Base-by-base conservation (phyloP, 2,888 invertebrate species). In the Cephus rjabovi region DNA sequence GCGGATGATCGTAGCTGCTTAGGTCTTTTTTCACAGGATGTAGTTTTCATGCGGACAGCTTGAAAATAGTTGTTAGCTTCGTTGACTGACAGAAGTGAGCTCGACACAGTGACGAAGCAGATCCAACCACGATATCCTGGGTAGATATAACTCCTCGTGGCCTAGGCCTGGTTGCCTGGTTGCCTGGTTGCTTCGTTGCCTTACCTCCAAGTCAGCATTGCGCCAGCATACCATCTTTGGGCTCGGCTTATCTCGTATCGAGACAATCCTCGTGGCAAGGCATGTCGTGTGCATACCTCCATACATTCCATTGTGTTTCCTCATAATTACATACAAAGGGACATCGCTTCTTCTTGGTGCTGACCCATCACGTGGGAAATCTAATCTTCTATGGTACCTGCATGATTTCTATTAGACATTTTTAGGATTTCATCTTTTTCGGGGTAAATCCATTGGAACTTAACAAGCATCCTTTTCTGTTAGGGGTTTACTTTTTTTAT, bases 251-350 rank as follows among this genome's bases (percentile, higher is more conserved):
- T 89, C 89, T 89, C 81, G 80, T 86, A 86, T 87, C 86, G 84
- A 84, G 82, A 81, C 76, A 77, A 83, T 83, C 84, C 82, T 83
- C 80, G 82, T 81, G 81, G 80, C 83, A 83, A 83, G 56, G 86
- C 86, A 85, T 84, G 86, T 87, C 84, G 82, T 83, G 79, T 82
- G 86, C 88, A 87, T 89, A 86, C 86, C 88, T 84, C 84, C 82
- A 84, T 84, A 84, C 87, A 89, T 90, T 88, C 89, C 88, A 89
- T 88, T 87, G 87, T 89, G 84, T 87, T 89, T 87, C 86, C 84
- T 81, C 83, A 85, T 88, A 90, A 90, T 90, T 90, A 89, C 87
- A 86, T 80, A 83, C 83, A 81, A 84, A 82, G 81, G 80, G 81
- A 81, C 81, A 79, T 74, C 81, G 81, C 75, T 81, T 83, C 81